Conservation (phyloP, 2,888 invertebrate genomes). For the Acleris sparsana region DNA sequence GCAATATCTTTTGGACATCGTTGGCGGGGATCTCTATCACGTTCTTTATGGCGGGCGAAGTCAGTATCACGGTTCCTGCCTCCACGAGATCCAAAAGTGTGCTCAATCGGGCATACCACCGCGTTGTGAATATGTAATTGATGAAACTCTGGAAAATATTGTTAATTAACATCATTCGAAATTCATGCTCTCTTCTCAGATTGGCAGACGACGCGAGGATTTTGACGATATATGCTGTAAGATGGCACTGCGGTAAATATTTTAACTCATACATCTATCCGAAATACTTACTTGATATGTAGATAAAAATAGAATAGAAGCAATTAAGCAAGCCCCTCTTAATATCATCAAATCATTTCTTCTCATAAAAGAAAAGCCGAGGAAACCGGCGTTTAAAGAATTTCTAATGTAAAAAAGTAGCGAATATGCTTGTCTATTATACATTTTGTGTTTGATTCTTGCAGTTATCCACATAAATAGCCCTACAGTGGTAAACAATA, state of each 20-base stretch:
- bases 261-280: background rate
- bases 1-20: slow-evolving; percentile 29
- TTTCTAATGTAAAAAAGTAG: slow-evolving; percentile 42
- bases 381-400: slow-evolving; percentile 44
- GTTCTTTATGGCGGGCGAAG: slow-evolving; percentile 44
- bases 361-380: slow-evolving; percentile 49
- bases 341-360: slow-evolving; percentile 44
- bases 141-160: slow-evolving; percentile 53
- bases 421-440: background rate
- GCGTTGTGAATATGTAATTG: slow-evolving; percentile 57
- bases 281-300: slow-evolving; percentile 54
- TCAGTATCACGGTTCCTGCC: slow-evolving; percentile 43
- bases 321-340: slow-evolving; percentile 48
- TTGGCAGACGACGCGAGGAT: background rate
- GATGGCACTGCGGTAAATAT: background rate
- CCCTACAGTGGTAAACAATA: slow-evolving; percentile 41
- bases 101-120: slow-evolving; percentile 43
- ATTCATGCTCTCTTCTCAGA: background rate
- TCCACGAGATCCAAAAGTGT: slow-evolving; percentile 48
- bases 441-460: slow-evolving; percentile 32
- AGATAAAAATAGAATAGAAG: slow-evolving; percentile 51
- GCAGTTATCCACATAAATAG: slow-evolving; percentile 48
- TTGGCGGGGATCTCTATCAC: slow-evolving; percentile 45
- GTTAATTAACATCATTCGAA: background rate
- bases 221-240: background rate